Evolutionary conservation across 2,113 vertebrate genomes (phyloP), one percentile per base, ranked within the genome.

Genomic region (Odocoileus hemionus): DNA sequence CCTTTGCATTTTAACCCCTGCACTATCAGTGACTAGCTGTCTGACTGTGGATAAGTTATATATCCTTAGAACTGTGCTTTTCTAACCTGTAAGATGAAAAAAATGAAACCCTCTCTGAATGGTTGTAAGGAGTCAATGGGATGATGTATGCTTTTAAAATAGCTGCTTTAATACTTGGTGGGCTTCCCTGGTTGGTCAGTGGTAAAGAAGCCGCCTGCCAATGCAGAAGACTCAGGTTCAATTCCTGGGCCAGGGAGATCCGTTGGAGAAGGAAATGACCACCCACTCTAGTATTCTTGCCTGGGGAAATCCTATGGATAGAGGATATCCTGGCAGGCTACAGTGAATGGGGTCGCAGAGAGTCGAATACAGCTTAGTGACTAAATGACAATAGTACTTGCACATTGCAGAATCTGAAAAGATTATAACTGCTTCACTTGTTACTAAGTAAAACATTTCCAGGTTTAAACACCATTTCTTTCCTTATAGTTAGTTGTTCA

Each of bases 381-480:
- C 39, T 76, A 43, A 76, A 25, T 26, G 39, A 15, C 39, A 26
- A 4, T 76, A 76, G 23, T 43, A 76, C 39, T 55, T 95, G 92
- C 9, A 84, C 39, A 36, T 90, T 84, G 61, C 26, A 79, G 50
- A 58, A 91, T 55, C 78, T 96, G 26, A 86, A 86, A 61, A 89
- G 85, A 67, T 45, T 92, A 5, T 64, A 80, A 86, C n/a, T 86
- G 50, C 78, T 83, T 90, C 92, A 50, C 25, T 96, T 93, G 23
- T 94, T 91, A 84, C 5, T 87, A 97, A 88, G 52, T 67, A 58
- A 95, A 97, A 94, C 52, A 83, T 82, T 67, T 93, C 54, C 33
- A 90, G 36, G 45, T 93, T 84, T 94, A 87, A 84, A 45, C 93
- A 57, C 45, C 15, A 82, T 93, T 94, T 96, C 45, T 96, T 96